Evolutionary conservation across 2,797 vertebrate species (phyloP), one percentile per base, ranked within the genome.

Genomic region (Pampus argenteus): DNA sequence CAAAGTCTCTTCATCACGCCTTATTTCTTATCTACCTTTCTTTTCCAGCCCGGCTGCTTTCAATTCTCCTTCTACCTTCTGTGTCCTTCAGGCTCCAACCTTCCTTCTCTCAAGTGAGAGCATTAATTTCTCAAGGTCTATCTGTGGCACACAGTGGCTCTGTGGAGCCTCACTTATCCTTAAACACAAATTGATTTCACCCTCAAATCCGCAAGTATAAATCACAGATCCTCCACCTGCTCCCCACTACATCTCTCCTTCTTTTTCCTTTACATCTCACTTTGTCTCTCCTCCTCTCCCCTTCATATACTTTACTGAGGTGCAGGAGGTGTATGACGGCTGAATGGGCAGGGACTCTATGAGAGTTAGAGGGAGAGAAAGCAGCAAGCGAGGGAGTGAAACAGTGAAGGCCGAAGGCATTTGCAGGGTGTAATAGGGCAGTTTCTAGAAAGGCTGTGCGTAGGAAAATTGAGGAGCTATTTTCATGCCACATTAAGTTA

Each of bases 401-500:
- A 74, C 75, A 85, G 72, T 66, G 85, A 86, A 83, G 79, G 71
- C 82, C 58, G 17, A 52, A 83, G 82, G 90, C 86, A 31, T 84
- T 57, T 38, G 64, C 72, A 76, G 80, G 71, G 79, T 73, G 76
- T 78, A 87, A 82, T 76, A 61, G 74, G 84, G 65, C 74, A 76
- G 66, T 79, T 81, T 87, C 79, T 62, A 26, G 82, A 76, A 79
- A 86, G 72, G 66, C 75, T 68, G 75, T 57, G 71, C 42, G 42
- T 57, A 66, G 86, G 84, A 87, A 92, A 90, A 94, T 78, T 90
- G 85, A 88, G 81, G 87, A 92, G 83, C 86, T 86, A 89, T 92
- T 92, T 91, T 91, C 89, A 91, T 89, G 91, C 80, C 85, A 89
- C 90, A 92, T 92, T 93, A 92, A 85, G 85, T 86, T 84, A 87